Base-by-base conservation (phyloP, 2,797 vertebrate species). In the Emydoidea blandingii region DNA sequence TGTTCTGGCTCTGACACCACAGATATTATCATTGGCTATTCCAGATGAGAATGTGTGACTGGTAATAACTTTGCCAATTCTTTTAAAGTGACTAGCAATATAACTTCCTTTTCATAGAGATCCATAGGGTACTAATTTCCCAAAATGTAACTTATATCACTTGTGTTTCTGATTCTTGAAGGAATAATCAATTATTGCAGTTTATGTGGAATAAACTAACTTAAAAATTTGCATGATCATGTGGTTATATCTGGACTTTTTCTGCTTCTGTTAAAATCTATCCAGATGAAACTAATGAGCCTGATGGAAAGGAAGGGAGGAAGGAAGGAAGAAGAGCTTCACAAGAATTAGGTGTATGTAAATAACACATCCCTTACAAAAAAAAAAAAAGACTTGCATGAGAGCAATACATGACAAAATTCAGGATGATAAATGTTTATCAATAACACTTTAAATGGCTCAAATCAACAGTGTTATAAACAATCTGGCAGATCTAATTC, bases 391-490 rank as follows among this genome's bases (percentile, higher is more conserved):
- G 5, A 76, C 49, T 79, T 93, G 57, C 59, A 81, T 76, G 80
- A 86, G 93, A 93, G 57, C 86, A 49, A 91, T 92, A 89, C 89
- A 79, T 83, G 85, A 72, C 54, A 93, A 95, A 74, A 95, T 93
- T 92, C 95, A 93, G 91, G 52, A 90, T 95, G 89, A 93, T 94
- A 96, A 96, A 96, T 95, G 21, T 91, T 96, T 93, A 82, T 89
- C 85, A 95, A 89, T 92, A 95, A 53, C 57, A 92, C 94, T 95
- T 84, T 97, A 92, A 95, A 93, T 94, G 79, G 50, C 82, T 95
- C 91, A 95, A 95, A 92, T 96, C 93, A 96, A 93, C 50, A 86
- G 65, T 90, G 68, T 87, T 94, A 91, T 96, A 97, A 95, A 87
- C 41, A 83, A 94, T 91, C 92, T 96, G 87, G 91, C 83, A 94